A percentile compares a stretch with the other conserved stretches of the same genome.
phyloP scores from a whole-genome alignment of 1,140 invertebrate genomes.

The Pogonomyrmex californicus region DNA sequence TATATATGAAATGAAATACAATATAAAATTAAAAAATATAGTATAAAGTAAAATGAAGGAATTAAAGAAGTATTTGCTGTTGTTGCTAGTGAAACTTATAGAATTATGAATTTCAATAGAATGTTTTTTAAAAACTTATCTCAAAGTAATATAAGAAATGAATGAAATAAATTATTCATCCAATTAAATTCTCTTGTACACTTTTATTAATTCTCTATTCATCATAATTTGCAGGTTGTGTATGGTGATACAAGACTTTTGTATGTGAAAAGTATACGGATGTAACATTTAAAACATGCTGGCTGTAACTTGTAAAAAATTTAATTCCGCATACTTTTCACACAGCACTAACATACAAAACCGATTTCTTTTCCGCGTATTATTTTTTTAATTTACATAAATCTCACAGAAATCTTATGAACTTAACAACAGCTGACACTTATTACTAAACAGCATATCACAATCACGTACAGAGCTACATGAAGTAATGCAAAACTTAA shows the following conservation, averaged over 20 bases:
- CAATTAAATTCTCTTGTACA: constrained; percentile 56
- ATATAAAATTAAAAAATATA: neutral
- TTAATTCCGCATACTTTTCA: constrained; percentile 51
- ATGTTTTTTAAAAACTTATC: neutral
- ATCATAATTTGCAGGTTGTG: constrained; percentile 52
- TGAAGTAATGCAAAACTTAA: constrained; percentile 57
- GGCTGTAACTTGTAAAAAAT: constrained; percentile 64
- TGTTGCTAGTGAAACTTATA: neutral
- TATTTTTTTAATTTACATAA: constrained; percentile 58
- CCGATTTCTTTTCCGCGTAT: constrained; percentile 27
- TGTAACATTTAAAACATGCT: constrained; percentile 66
- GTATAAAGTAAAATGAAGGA: neutral
- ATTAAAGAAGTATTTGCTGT: neutral
- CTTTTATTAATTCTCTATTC: constrained; percentile 66
- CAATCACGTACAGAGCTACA: constrained; percentile 62
- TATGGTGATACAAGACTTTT: constrained; percentile 28
- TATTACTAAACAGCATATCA: constrained; percentile 68
- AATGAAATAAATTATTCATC: constrained; percentile 29
- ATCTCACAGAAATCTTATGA: constrained; percentile 50
- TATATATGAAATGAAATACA: constrained; percentile 6
- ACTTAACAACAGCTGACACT: constrained; percentile 55
- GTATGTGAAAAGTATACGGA: constrained; percentile 65
- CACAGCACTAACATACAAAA: constrained; percentile 50
- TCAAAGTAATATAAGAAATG: neutral
- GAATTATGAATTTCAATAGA: constrained; percentile 1